phyloP scores from a whole-genome alignment of 2,797 vertebrate species.

The Chiroxiphia lanceolata region DNA sequence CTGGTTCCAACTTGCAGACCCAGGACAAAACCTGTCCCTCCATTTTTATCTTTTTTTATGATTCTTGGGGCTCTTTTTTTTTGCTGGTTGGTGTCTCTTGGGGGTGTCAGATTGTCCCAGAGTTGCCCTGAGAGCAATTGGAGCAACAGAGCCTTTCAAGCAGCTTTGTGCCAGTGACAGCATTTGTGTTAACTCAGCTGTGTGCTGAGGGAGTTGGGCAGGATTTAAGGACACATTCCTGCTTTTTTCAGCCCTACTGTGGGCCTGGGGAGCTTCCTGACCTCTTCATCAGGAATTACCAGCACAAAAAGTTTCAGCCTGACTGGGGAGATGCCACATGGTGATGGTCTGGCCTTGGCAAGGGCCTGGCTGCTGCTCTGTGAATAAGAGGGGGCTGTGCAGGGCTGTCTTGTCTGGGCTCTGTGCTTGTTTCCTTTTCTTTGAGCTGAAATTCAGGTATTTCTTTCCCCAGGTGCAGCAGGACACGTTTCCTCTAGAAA shows the following conservation, averaged over 20 bases:
- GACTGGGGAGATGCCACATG: accelerated
- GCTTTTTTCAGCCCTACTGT: not conserved
- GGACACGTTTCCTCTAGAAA: constrained; percentile 76
- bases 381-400: not conserved
- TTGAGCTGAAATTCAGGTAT: not conserved
- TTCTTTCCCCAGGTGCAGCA: constrained; percentile 82
- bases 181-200: not conserved
- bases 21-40: not conserved
- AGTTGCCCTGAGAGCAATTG: not conserved
- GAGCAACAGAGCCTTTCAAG: not conserved
- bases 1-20: not conserved
- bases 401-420: not conserved
- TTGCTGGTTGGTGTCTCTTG: not conserved
- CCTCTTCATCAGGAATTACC: not conserved
- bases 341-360: not conserved
- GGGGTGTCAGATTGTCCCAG: not conserved
- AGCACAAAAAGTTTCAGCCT: not conserved
- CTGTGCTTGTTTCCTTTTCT: not conserved
- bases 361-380: not conserved
- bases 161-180: not conserved
- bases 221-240: not conserved
- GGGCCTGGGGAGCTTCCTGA: not conserved
- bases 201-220: not conserved
- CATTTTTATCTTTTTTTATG: not conserved
- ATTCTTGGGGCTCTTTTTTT: not conserved